Percentiles rank a stretch among this genome's conserved stretches.
Conservation (phyloP, 2,113 vertebrate species). For the Limnothrissa miodon region DNA sequence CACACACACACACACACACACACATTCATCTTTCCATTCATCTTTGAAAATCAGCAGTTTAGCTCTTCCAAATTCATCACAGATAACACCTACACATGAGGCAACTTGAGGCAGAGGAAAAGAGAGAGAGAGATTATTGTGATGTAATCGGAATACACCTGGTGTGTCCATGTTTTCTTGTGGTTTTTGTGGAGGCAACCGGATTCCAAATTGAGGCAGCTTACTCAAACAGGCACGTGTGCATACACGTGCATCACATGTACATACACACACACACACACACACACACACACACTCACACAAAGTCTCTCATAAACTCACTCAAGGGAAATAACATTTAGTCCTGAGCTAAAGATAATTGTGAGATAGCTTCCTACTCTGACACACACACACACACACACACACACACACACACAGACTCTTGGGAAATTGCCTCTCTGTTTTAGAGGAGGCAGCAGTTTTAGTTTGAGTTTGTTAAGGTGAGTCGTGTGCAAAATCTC, state of each 20-base stretch:
- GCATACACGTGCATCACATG: not conserved
- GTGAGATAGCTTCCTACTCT: not conserved
- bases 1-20: conserved; percentile 3
- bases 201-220: not conserved
- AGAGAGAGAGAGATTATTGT: not conserved
- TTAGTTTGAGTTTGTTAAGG: not conserved
- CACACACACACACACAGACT: not conserved
- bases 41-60: not conserved
- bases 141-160: not conserved
- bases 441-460: not conserved
- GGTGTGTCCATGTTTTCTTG: not conserved
- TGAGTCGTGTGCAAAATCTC: not conserved
- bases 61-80: not conserved
- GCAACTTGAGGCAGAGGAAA: not conserved
- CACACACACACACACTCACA: not conserved
- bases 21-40: not conserved
- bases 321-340: conserved; percentile 3
- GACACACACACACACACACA: not conserved
- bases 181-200: not conserved
- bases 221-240: not conserved
- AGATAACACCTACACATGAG: not conserved
- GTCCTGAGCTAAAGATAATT: conserved; percentile 4
- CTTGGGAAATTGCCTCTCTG: not conserved
- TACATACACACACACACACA: not conserved
- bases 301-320: not conserved